A percentile compares a stretch with the other conserved stretches of the same genome.
These are phyloP conservation scores for Scaptomyza caliginosa DNA, from an alignment of 2,888 invertebrate genomes.

Conservation along the genomic window DNA sequence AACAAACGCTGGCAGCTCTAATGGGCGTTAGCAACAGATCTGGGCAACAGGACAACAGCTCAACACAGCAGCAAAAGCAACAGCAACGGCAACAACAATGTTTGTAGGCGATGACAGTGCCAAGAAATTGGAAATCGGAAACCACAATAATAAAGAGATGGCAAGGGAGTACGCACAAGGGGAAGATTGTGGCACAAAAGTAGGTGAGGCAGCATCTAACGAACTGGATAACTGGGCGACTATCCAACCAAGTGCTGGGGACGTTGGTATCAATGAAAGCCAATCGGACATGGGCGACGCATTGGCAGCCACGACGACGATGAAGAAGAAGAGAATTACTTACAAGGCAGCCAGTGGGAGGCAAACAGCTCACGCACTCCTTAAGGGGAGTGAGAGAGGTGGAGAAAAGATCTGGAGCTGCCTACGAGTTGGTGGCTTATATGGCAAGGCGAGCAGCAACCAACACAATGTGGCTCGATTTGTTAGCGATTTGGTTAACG, in stretches of 20 bases:
- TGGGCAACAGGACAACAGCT: slow-evolving; percentile 37
- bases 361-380: slow-evolving; percentile 57
- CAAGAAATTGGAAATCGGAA: slow-evolving; percentile 54
- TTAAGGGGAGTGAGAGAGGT: background rate
- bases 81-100: slow-evolving; percentile 42
- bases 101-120: slow-evolving; percentile 75
- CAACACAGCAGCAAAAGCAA: slow-evolving; percentile 26
- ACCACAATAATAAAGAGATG: slow-evolving; percentile 13
- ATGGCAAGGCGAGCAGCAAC: slow-evolving; percentile 43
- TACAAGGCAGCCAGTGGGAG: slow-evolving; percentile 47
- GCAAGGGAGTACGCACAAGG: slow-evolving; percentile 34
- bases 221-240: slow-evolving; percentile 36
- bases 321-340: slow-evolving; percentile 6
- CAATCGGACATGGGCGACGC: slow-evolving; percentile 76
- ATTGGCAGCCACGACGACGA: slow-evolving; percentile 59
- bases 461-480: slow-evolving; percentile 63
- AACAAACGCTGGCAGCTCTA: slow-evolving; percentile 29
- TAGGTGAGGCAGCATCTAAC: slow-evolving; percentile 53
- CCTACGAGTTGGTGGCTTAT: slow-evolving; percentile 45
- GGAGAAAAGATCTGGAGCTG: slow-evolving; percentile 16
- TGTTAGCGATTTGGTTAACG: slow-evolving; percentile 71
- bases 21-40: slow-evolving; percentile 69
- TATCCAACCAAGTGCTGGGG: background rate
- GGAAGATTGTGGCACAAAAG: slow-evolving; percentile 58
- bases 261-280: slow-evolving; percentile 48